Conservation (phyloP, 2,113 vertebrate species). For the Gymnorhina tibicen region DNA sequence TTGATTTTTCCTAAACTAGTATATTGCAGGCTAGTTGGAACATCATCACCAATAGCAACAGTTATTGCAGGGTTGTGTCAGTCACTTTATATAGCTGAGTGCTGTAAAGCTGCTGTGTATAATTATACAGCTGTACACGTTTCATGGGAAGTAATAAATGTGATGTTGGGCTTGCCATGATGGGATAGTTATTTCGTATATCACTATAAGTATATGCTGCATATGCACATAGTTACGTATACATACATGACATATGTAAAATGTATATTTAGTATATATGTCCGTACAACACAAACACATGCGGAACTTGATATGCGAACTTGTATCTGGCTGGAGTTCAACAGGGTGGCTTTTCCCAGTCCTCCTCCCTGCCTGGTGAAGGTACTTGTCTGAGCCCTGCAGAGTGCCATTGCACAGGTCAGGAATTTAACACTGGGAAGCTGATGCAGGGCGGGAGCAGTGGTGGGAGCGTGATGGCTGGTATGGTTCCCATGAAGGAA, state of each 20-base stretch:
- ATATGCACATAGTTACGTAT: background rate
- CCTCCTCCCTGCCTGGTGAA: background rate
- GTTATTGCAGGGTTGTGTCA: background rate
- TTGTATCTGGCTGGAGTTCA: background rate
- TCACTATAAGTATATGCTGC: background rate
- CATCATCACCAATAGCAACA: background rate
- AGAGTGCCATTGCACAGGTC: background rate
- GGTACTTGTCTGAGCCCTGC: background rate
- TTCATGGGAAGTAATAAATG: background rate
- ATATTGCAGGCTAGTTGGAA: background rate
- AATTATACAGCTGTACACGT: background rate
- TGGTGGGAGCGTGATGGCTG: background rate
- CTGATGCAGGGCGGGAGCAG: fast-evolving
- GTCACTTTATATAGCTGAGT: background rate
- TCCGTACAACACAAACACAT: fast-evolving
- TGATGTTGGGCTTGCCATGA: background rate
- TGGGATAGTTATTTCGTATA: background rate
- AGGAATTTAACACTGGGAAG: background rate
- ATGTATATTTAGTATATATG: background rate
- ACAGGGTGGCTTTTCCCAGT: background rate
- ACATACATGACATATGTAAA: background rate
- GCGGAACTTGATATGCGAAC: fast-evolving
- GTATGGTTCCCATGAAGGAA: background rate
- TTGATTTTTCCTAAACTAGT: background rate
- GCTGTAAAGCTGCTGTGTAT: background rate